Evolutionary conservation across 2,888 invertebrate species (phyloP), one percentile per base, ranked within the genome.

Genomic region (Chesias legatella): DNA sequence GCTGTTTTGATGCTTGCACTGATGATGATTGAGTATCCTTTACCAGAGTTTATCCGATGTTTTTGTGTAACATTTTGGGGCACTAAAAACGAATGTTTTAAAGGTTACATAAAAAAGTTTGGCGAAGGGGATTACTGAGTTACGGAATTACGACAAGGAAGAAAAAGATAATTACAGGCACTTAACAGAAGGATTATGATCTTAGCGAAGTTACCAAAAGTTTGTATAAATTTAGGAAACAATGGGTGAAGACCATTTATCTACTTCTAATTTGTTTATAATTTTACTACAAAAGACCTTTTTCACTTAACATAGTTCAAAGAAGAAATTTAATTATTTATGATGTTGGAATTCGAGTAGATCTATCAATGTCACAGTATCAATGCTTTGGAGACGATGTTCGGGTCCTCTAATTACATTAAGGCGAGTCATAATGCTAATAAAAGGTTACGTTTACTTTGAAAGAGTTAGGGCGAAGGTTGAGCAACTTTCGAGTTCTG

Each of bases 311-410:
- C 54, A 50, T 58, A 60, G 51, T 46, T 67, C 48, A 46, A 56
- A 43, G 34, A 48, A 56, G 60, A 64, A 68, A 70, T 74, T 75
- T 70, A 73, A 75, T 75, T 70, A 74, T 72, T 71, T 69, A 67
- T 61, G 59, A 63, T 60, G 58, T 57, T 47, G 46, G 44, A 63
- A 55, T 58, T 65, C 38, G 43, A 43, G 55, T 41, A 49, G 52
- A 49, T 72, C 57, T 65, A 69, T 72, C 68, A 67, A 64, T 63
- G 70, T 69, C 67, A 54, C 28, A 40, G 41, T 40, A 45, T 45
- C 40, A 45, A 35, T 39, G 39, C n/a, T 20, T 21, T 10, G 21
- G 32, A 39, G 27, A 33, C 13, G 13, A 30, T 33, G 29, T 27
- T 36, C 37, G 7, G 21, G 32, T 8, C 23, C 20, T 45, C 26